Conservation (phyloP, 64 coral and sea anemone species). For the Acropora tenuis region DNA sequence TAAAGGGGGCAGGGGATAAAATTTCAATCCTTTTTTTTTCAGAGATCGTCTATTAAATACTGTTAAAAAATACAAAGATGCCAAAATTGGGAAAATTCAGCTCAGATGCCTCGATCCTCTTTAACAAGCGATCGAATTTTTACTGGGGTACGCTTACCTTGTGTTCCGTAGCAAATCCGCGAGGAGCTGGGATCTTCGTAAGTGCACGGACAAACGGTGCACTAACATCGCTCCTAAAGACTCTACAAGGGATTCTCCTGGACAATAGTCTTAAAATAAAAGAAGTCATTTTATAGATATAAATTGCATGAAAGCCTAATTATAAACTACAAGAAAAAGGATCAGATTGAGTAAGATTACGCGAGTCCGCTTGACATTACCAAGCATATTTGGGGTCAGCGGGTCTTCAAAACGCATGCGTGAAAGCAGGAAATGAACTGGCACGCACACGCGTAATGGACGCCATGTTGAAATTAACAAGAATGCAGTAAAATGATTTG, state of each 20-base stretch:
- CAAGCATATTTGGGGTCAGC: conserved; percentile 1
- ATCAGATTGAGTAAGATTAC: too few relatives aligned
- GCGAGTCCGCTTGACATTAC: neutral
- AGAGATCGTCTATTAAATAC: too few relatives aligned
- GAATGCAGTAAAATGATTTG: neutral
- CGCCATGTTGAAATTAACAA: conserved; percentile 38
- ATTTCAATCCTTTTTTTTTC: too few relatives aligned
- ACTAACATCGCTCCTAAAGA: neutral
- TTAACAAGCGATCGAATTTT: too few relatives aligned
- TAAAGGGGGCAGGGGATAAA: too few relatives aligned
- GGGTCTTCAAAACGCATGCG: neutral
- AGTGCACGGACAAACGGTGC: neutral
- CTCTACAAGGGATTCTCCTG: neutral
- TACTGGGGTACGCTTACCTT: neutral
- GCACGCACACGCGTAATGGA: neutral
- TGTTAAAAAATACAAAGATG: too few relatives aligned
- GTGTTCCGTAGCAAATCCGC: conserved; percentile 4
- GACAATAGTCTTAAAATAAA: neutral
- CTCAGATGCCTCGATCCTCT: too few relatives aligned
- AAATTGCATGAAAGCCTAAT: neutral
- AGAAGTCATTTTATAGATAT: neutral
- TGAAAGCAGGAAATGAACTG: neutral
- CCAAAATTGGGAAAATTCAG: too few relatives aligned
- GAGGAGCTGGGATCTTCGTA: neutral
- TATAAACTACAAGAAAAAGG: neutral